Conservation (phyloP, 2,888 invertebrate species). For the Stratiomys singularior region DNA sequence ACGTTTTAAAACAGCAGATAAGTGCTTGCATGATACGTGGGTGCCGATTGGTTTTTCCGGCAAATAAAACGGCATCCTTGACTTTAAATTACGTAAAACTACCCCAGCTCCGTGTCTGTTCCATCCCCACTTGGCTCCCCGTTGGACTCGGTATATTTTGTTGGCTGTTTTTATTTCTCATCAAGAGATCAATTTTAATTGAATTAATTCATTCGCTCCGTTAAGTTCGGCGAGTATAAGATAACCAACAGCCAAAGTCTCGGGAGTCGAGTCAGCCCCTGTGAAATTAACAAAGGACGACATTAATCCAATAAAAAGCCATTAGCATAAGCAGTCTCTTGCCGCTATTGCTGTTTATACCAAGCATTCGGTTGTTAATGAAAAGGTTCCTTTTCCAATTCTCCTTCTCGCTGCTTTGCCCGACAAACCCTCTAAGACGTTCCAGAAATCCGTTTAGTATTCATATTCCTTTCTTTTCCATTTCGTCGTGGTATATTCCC, state of each 20-base stretch:
- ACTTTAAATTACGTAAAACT: no score
- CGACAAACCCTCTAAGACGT: no score
- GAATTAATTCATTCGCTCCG: conserved; percentile 32
- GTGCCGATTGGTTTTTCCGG: no score
- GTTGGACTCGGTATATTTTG: no score
- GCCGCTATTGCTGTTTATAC: background rate
- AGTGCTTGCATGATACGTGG: no score
- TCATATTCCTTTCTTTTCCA: background rate
- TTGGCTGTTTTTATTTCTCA: background rate
- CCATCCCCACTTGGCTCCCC: no score
- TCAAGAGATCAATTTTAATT: conserved; percentile 40
- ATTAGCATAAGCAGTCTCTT: conserved; percentile 41
- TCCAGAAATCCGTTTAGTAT: conserved; percentile 25
- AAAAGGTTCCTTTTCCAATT: conserved; percentile 11
- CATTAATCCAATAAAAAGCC: conserved; percentile 41
- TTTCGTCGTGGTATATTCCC: background rate
- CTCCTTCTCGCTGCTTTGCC: background rate
- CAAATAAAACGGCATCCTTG: no score
- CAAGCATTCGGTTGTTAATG: conserved; percentile 24
- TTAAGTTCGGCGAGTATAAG: background rate
- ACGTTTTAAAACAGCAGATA: no score
- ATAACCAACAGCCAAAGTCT: background rate
- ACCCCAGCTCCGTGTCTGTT: no score
- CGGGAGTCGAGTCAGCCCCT: background rate
- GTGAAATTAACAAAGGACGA: conserved; percentile 40